phyloP scores from a whole-genome alignment of 2,113 vertebrate genomes.

The Melanotaenia duboulayi region DNA sequence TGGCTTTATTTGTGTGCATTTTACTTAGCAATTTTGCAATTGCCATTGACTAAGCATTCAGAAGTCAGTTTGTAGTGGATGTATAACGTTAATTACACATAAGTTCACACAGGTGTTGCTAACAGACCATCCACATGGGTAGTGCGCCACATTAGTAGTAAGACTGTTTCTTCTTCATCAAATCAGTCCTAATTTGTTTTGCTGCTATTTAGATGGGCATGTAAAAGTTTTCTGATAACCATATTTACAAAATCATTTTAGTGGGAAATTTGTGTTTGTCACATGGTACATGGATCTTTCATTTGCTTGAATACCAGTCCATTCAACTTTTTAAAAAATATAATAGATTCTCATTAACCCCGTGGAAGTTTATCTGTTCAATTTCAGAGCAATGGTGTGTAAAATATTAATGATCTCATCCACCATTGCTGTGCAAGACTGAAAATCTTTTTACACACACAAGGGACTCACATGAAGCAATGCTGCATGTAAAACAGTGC shows the following conservation, averaged over 20 bases:
- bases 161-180: neutral
- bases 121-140: neutral
- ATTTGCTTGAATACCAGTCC: neutral
- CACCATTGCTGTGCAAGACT: neutral
- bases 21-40: neutral
- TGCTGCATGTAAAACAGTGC: conserved; percentile 4
- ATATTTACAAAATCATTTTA: neutral
- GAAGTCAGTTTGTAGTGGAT: neutral
- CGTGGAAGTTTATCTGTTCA: neutral
- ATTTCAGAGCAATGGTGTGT: neutral
- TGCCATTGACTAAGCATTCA: neutral
- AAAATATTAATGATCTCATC: neutral
- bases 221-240: neutral
- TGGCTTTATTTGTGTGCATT: neutral
- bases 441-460: conserved; percentile 1
- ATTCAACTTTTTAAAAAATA: neutral
- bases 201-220: neutral
- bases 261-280: neutral
- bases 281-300: neutral
- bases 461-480: neutral
- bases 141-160: neutral
- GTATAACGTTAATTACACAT: neutral
- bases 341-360: neutral
- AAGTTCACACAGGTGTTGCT: neutral
- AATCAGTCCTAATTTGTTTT: neutral